A percentile compares a stretch with the other conserved stretches of the same genome.
These are phyloP conservation scores for Dinomys branickii DNA, from an alignment of 2,113 vertebrate genomes.

Conservation along the genomic window DNA sequence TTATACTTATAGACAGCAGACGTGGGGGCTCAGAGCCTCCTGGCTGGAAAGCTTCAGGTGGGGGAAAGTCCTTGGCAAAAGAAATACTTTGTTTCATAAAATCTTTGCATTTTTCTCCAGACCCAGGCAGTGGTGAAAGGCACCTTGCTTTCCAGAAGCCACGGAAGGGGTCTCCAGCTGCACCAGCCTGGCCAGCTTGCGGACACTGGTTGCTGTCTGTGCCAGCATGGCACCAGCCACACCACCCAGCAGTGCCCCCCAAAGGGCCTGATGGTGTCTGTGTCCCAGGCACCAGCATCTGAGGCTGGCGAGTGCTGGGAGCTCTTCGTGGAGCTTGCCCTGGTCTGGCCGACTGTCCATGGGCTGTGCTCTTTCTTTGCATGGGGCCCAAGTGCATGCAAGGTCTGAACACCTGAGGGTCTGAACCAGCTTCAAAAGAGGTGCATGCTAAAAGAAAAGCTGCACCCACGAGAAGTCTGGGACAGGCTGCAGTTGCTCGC, in stretches of 20 bases:
- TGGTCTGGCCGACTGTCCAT: background rate
- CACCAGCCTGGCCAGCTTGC: background rate
- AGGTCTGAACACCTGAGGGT: background rate
- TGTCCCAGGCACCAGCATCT: background rate
- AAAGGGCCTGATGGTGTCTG: background rate
- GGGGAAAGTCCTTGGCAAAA: background rate
- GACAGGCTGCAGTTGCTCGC: background rate
- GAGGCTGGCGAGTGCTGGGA: background rate
- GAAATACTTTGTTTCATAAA: conserved; percentile 18
- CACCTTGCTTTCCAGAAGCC: background rate
- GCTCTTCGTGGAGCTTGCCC: background rate
- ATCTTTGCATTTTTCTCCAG: background rate
- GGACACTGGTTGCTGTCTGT: background rate
- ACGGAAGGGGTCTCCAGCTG: background rate
- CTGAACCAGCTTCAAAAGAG: too few species aligned
- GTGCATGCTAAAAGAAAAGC: background rate
- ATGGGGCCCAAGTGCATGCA: fast-evolving
- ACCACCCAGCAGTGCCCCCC: background rate
- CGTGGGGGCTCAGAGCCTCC: background rate
- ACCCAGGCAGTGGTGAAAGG: background rate
- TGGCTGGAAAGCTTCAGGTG: background rate
- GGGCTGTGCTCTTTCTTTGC: background rate
- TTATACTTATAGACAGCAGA: background rate
- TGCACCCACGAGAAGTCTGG: fast-evolving
- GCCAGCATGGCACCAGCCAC: background rate